Evolutionary conservation across 2,797 vertebrate species (phyloP).

Genomic region (Karalla daura): DNA sequence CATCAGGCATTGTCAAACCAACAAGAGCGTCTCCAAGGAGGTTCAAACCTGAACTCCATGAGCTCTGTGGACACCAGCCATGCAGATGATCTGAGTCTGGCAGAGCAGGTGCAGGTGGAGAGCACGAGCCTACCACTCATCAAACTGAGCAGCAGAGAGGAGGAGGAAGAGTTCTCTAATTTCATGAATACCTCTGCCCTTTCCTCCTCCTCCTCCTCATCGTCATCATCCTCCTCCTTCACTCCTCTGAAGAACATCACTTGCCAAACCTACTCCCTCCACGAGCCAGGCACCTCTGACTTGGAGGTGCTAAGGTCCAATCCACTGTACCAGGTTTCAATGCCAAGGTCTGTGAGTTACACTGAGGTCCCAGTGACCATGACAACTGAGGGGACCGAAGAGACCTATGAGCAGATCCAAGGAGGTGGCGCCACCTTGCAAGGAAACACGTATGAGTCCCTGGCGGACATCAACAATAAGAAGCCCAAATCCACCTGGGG

Average conservation of each 20-base stretch:
- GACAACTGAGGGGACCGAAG: neutral
- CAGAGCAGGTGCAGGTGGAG: constrained; percentile 50
- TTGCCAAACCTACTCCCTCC: constrained; percentile 59
- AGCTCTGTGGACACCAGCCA: neutral
- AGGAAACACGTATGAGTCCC: constrained; percentile 62
- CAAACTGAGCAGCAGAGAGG: constrained; percentile 17
- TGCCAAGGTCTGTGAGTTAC: too few species aligned
- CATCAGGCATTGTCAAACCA: constrained; percentile 31
- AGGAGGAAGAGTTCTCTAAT: constrained; percentile 44
- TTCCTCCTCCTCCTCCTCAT: neutral
- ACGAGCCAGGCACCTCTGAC: constrained; percentile 10
- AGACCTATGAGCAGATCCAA: constrained; percentile 66
- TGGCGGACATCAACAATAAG: constrained; percentile 66
- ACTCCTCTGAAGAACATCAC: constrained; percentile 33
- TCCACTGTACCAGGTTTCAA: constrained; percentile 69
- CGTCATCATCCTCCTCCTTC: constrained; percentile 31
- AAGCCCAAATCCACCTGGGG: constrained; percentile 58
- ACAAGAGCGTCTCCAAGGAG: neutral
- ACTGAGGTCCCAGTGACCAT: constrained; percentile 52
- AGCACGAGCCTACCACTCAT: constrained; percentile 55
- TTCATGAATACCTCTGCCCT: neutral
- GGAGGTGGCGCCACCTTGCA: neutral
- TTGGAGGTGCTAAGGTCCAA: constrained; percentile 44
- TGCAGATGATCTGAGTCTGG: constrained; percentile 10
- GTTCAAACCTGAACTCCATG: neutral